phyloP scores from a whole-genome alignment of 2,113 vertebrate species.

The Myrmophylax atrothorax region DNA sequence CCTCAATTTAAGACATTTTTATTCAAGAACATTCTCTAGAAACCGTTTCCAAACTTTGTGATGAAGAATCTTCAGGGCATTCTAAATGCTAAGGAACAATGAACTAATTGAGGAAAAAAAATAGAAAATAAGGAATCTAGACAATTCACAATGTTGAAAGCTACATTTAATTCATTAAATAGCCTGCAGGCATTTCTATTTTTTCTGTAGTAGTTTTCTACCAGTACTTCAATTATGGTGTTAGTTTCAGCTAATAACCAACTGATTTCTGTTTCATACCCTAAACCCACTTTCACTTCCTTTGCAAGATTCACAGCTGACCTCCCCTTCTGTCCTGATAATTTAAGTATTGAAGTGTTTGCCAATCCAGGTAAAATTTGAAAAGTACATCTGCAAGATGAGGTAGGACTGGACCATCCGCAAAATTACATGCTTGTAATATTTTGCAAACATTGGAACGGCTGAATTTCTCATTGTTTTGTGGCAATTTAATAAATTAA shows the following conservation, averaged over 20 bases:
- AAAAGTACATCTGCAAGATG: neutral
- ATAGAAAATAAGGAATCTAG: neutral
- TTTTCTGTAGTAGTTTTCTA: neutral
- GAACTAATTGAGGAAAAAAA: neutral
- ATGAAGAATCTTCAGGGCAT: neutral
- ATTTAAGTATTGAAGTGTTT: neutral
- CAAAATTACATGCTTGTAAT: neutral
- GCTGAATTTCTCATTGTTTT: neutral
- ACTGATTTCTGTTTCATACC: neutral
- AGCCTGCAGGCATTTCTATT: neutral
- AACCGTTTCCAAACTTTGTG: neutral
- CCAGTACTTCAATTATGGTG: neutral
- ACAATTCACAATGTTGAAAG: neutral
- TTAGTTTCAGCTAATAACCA: neutral
- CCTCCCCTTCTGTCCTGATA: neutral
- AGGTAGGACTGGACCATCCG: neutral
- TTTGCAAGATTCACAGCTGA: neutral
- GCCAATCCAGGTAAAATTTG: neutral
- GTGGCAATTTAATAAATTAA: neutral
- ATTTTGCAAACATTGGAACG: neutral
- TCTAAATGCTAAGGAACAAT: neutral
- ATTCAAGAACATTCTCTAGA: neutral
- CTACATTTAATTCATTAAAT: neutral
- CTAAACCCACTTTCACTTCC: neutral
- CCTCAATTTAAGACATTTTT: neutral